These are phyloP conservation scores for Lamprotornis superbus DNA, from an alignment of 2,113 vertebrate species.

Conservation along the genomic window DNA sequence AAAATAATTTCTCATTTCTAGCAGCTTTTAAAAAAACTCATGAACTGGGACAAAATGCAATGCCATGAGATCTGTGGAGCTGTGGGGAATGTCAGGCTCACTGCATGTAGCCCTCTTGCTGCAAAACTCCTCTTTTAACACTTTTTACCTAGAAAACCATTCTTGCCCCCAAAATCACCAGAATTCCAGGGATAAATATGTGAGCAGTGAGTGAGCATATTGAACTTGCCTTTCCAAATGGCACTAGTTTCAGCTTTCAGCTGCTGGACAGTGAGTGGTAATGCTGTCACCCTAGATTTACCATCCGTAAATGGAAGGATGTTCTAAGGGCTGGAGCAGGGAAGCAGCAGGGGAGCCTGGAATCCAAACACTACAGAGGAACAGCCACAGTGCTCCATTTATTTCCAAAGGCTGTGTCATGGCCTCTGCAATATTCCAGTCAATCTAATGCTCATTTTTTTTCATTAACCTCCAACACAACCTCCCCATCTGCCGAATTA, in stretches of 20 bases:
- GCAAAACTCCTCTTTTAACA: not conserved
- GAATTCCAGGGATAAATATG: not conserved
- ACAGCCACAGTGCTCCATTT: fast-evolving
- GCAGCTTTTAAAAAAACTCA: not conserved
- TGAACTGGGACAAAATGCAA: not conserved
- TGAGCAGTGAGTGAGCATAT: not conserved
- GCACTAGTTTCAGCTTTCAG: not conserved
- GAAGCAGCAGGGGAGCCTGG: not conserved
- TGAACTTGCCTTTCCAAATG: not conserved
- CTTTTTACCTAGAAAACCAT: not conserved
- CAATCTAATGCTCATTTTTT: not conserved
- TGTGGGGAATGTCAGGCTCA: not conserved
- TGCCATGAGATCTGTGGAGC: not conserved
- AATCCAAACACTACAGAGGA: fast-evolving
- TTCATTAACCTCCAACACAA: not conserved
- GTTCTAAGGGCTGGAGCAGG: not conserved
- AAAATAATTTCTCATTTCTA: not conserved
- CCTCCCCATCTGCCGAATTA: conserved; percentile 17
- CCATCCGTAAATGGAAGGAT: not conserved
- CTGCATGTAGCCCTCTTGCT: not conserved
- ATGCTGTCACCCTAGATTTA: not conserved
- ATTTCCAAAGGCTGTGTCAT: not conserved
- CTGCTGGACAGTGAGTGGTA: not conserved
- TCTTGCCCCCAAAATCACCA: not conserved
- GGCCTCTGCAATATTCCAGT: not conserved